Evolutionary conservation across 37 sponge, comb jelly and placozoan species (phyloP), one percentile per base, ranked within the genome.

Genomic region (Ianthella basta): DNA sequence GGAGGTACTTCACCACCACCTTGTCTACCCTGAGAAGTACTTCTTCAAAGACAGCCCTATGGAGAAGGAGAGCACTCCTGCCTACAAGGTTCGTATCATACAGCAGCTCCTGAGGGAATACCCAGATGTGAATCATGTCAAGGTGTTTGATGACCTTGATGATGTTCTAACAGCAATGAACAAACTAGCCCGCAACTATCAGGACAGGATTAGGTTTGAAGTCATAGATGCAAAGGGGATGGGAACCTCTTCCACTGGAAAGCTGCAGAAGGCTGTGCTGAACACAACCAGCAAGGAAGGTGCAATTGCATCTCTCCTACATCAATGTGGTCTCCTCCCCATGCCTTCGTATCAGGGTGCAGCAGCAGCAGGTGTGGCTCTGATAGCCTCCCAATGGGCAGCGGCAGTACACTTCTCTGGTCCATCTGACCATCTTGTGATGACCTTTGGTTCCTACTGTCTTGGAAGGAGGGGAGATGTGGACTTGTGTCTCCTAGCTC

Each of bases 141-240:
- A 93, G 56, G 66, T 96, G 37, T 96, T 94, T 91, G 96, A 96
- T 55, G 96, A 96, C 66, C 37, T 74, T 44, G 73, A 68, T 24
- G 89, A 88, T 35, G 93, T 93, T 35, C 73, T 96, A 16, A 63
- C 81, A 16, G 91, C 85, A 30, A 73, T 96, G 25, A 77, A 85
- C 6, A 56, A 63, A 0, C 53, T 96, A 30, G 75, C 94, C 15
- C 59, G 33, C 38, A 24, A 24, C 54, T 19, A 55, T 56, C 32
- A 40, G 14, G 35, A 68, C 1, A 25, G 15, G 20, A 56, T 92
- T 2, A 69, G 84, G 34, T 88, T 94, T 86, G 89, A 94, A n/a
- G 70, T 94, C 25, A 81, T 94, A 18, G 91, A 94, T 83, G 87
- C 87, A 23, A 90, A 77, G 6, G 35, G 30, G 27, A 82, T 88